Evolutionary conservation across 2,797 vertebrate genomes (phyloP), one percentile per base, ranked within the genome.

Genomic region (Gymnothorax javanicus): DNA sequence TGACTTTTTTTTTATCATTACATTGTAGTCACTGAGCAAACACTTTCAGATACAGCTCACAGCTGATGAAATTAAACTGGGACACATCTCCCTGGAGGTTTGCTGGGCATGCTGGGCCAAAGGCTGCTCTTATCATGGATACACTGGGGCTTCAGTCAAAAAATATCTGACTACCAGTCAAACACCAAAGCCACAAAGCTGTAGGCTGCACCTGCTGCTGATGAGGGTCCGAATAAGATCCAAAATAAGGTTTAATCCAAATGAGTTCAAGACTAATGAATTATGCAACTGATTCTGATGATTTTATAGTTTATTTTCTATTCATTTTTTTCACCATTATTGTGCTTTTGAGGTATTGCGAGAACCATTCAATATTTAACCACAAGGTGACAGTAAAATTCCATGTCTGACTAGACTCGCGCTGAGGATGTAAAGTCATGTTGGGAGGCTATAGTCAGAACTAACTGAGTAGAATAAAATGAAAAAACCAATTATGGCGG

Each of bases 311-410:
- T 43, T 43, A 43, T 43, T 43, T 43, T 43, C 33, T 43, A 75
- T 33, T 33, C 71, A 3, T 33, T 73, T 25, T 43, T 0, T 13
- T 69, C 27, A 75, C 3, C 27, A 75, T 50, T 17, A 17, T 77
- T 5, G 12, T 50, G 33, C 1, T 20, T 77, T 52, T 52, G 7
- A 20, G 56, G 50, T 54, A 23, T 23, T n/a, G 75, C 8, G 52
- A 33, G 20, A 79, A 54, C 27, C 11, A 69, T 86, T 59, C 43
- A 8, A 4, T 81, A 87, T 56, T 7, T 86, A 1, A 86, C 94
- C 95, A 94, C 17, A 8, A 88, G 95, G 86, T 93, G 95, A 94
- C 92, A 92, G 91, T 90, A 1, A 87, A 89, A 88, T 33, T 59
- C 86, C 60, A 89, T 59, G 9, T 62, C 62, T 85, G 33, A 64